Evolutionary conservation across 1,140 invertebrate species (phyloP).

Genomic region (Atta cephalotes): DNA sequence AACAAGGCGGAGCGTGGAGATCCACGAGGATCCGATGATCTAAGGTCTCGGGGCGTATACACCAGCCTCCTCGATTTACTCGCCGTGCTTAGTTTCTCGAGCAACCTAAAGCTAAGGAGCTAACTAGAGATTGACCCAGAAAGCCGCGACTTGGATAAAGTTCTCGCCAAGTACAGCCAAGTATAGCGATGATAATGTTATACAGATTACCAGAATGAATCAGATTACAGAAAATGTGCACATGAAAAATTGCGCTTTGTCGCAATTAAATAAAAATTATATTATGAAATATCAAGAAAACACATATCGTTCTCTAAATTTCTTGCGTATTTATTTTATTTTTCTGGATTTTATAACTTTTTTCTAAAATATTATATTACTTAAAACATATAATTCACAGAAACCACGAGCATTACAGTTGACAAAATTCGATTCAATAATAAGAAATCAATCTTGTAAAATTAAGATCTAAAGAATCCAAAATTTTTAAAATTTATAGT

Average conservation of each 20-base stretch:
- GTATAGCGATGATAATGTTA: background rate
- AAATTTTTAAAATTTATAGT: background rate
- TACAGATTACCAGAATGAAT: slow-evolving; percentile 16
- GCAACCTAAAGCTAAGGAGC: slow-evolving; percentile 71
- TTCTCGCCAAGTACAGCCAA: slow-evolving; percentile 61
- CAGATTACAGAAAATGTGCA: background rate
- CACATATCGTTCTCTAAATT: background rate
- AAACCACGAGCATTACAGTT: background rate
- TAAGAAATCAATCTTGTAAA: background rate
- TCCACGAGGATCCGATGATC: slow-evolving; percentile 79
- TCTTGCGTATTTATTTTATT: background rate
- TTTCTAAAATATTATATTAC: background rate
- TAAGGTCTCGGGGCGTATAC: slow-evolving; percentile 74
- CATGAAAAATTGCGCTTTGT: background rate
- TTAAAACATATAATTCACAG: slow-evolving; percentile 35
- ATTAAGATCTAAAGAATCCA: background rate
- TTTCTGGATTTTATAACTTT: background rate
- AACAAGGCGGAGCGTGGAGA: slow-evolving; percentile 74
- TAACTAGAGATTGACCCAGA: slow-evolving; percentile 74
- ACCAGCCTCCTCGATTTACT: slow-evolving; percentile 75
- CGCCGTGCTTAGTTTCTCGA: slow-evolving; percentile 66
- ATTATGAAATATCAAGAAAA: background rate
- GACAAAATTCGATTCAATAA: background rate
- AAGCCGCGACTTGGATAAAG: slow-evolving; percentile 65
- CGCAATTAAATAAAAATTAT: slow-evolving; percentile 2